These are phyloP conservation scores for Pelagia noctiluca DNA, from an alignment of 30 jellyfish, hydroid and myxozoan species.

Conservation along the genomic window DNA sequence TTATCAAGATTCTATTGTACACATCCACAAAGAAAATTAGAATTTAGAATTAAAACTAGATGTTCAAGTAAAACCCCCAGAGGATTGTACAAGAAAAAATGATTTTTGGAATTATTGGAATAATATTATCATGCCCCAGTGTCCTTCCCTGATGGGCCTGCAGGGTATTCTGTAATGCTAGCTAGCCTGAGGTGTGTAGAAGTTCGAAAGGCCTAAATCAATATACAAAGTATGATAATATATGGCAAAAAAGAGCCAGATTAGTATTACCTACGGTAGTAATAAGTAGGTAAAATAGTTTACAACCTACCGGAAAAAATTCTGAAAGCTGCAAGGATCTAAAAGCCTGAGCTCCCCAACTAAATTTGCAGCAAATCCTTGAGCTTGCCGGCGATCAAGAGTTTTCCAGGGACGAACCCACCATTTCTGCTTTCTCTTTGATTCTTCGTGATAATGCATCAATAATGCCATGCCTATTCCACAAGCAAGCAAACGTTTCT, in stretches of 20 bases:
- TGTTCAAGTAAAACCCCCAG: slow-evolving; percentile 40
- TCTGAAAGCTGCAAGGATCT: slow-evolving; percentile 23
- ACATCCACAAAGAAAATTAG: slow-evolving; percentile 33
- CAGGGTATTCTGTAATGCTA: slow-evolving; percentile 1
- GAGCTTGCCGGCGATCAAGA: slow-evolving; percentile 25
- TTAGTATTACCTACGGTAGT: slow-evolving; percentile 12
- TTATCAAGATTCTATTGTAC: slow-evolving; percentile 43
- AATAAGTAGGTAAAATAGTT: slow-evolving; percentile 12
- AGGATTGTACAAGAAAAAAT: neutral
- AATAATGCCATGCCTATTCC: slow-evolving; percentile 22
- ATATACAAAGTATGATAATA: slow-evolving; percentile 14
- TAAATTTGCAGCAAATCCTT: slow-evolving; percentile 39
- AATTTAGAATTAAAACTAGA: slow-evolving; percentile 40
- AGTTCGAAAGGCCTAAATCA: slow-evolving; percentile 36
- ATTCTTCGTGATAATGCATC: slow-evolving; percentile 16
- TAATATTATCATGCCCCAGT: neutral
- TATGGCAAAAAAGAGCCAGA: slow-evolving; percentile 17
- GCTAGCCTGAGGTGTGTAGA: slow-evolving; percentile 29
- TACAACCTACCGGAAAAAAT: slow-evolving; percentile 27
- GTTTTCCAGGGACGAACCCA: slow-evolving; percentile 43
- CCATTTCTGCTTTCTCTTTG: slow-evolving; percentile 22
- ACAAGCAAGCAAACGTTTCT: slow-evolving; percentile 26
- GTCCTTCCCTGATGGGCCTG: slow-evolving; percentile 5
- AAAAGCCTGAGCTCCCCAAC: slow-evolving; percentile 15
- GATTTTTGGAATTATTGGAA: neutral